Percentiles rank a stretch among this genome's conserved stretches.
Conservation (phyloP, 2,113 vertebrate species). For the Meleagris gallopavo region DNA sequence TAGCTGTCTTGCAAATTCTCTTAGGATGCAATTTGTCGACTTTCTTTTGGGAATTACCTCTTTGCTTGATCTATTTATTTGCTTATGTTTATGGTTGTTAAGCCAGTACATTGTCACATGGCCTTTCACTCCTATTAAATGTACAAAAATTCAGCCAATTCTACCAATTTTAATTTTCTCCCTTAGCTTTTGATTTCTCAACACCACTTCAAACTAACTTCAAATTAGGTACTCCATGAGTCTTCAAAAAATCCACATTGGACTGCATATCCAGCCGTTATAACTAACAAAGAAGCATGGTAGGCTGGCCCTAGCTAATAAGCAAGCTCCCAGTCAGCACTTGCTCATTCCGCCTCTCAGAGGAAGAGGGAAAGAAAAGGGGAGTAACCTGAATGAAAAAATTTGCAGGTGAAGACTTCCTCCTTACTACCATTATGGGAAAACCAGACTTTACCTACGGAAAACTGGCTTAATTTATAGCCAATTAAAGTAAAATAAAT, state of each 20-base stretch:
- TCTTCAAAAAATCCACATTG: neutral
- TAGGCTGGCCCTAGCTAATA: neutral
- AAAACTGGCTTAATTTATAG: neutral
- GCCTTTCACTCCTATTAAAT: neutral
- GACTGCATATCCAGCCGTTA: neutral
- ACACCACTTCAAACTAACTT: neutral
- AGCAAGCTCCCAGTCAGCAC: neutral
- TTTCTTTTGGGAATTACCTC: neutral
- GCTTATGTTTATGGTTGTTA: neutral
- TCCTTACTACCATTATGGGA: neutral
- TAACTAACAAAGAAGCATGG: neutral
- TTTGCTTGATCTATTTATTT: neutral
- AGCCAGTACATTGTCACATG: accelerated
- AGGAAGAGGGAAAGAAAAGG: neutral
- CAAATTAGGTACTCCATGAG: neutral
- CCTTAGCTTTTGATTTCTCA: neutral
- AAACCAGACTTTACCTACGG: neutral
- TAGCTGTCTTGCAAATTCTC: neutral
- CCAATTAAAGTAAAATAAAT: neutral
- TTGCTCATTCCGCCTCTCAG: neutral
- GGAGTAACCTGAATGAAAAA: neutral
- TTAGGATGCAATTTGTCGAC: neutral
- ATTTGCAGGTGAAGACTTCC: neutral
- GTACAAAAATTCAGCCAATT: neutral
- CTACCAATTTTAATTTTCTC: neutral